Percentiles rank a stretch among this genome's conserved stretches.
These are phyloP conservation scores for Buphagus erythrorhynchus DNA, from an alignment of 2,797 vertebrate species.

Conservation along the genomic window DNA sequence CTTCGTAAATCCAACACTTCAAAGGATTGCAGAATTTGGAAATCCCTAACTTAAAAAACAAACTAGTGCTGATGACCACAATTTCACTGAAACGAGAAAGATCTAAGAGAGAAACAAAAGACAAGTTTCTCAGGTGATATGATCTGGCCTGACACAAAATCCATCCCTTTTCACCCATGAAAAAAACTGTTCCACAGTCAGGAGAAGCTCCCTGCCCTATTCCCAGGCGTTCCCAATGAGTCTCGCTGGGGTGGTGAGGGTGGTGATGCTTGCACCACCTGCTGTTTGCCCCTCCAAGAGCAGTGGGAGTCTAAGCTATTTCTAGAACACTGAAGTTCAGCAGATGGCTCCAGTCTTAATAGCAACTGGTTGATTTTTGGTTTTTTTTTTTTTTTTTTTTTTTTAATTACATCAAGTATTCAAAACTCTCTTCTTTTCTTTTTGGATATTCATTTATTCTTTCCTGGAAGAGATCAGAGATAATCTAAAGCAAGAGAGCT, in stretches of 20 bases:
- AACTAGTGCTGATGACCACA: background rate
- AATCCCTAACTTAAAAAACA: background rate
- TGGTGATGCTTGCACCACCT: background rate
- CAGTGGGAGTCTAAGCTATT: background rate
- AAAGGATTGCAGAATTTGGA: background rate
- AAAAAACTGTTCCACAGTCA: background rate
- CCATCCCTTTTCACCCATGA: background rate
- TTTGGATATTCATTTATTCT: background rate
- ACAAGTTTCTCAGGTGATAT: background rate
- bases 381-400: too few relatives aligned
- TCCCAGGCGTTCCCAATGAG: background rate
- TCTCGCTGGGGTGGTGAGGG: background rate
- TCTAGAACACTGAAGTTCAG: background rate
- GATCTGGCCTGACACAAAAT: background rate
- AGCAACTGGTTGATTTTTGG: background rate
- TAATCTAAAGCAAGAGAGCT: background rate
- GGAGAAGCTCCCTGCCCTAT: background rate
- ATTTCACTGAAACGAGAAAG: background rate
- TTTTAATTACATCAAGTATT: background rate
- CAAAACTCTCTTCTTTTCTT: background rate
- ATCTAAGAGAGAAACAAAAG: background rate
- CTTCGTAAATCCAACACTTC: background rate
- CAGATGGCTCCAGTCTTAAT: background rate
- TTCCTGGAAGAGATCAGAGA: background rate
- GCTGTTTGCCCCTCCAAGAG: background rate